These are phyloP conservation scores for Aplochiton taeniatus DNA, from an alignment of 2,797 vertebrate genomes.

Conservation along the genomic window DNA sequence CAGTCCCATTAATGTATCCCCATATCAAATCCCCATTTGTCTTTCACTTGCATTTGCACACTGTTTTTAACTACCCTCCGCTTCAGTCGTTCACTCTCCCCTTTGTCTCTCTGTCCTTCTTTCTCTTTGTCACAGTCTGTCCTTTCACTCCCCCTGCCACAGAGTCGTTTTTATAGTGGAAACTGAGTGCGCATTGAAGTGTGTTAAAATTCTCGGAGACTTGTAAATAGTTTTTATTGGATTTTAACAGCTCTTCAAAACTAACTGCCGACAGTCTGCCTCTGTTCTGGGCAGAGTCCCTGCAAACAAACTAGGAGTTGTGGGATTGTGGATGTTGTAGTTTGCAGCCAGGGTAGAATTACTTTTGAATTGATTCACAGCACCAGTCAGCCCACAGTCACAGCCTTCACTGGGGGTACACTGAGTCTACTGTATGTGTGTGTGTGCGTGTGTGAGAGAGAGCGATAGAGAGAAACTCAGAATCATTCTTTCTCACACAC, in stretches of 20 bases:
- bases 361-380: too few relatives aligned
- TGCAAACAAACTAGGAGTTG: not conserved
- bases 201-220: slow-evolving; percentile 11
- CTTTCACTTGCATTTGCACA: not conserved
- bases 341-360: not conserved
- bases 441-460: not conserved
- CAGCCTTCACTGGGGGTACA: not conserved
- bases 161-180: slow-evolving; percentile 6
- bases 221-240: slow-evolving; percentile 9
- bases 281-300: not conserved
- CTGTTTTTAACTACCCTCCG: not conserved
- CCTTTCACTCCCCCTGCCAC: not conserved
- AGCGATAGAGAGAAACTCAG: not conserved
- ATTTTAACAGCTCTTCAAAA: not conserved
- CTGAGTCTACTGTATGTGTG: not conserved
- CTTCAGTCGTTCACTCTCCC: not conserved
- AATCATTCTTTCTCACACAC: not conserved
- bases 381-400: not conserved
- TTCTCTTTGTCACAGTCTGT: not conserved
- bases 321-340: not conserved
- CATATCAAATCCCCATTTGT: not conserved
- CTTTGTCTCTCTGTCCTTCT: not conserved
- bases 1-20: not conserved
- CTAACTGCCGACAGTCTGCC: slow-evolving; percentile 8
- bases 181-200: slow-evolving; percentile 9